Percentiles rank a stretch among this genome's conserved stretches.
phyloP scores from a whole-genome alignment of 2,888 invertebrate genomes.

The Zeuzera pyrina region DNA sequence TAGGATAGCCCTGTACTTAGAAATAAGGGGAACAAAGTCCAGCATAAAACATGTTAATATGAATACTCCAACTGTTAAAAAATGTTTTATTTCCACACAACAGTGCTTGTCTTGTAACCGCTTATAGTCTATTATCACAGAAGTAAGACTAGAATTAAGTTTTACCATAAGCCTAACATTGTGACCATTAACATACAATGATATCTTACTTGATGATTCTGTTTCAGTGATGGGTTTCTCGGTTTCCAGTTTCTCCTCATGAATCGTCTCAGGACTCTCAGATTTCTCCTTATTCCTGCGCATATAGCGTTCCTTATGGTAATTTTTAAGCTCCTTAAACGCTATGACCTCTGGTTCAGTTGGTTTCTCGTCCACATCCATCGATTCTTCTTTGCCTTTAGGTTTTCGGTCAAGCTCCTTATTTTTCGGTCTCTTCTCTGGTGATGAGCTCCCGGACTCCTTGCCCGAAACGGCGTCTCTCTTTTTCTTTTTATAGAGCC shows the following conservation, averaged over 20 bases:
- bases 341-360: constrained; percentile 33
- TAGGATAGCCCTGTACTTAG: no score
- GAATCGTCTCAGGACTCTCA: constrained; percentile 65
- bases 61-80: constrained; percentile 60
- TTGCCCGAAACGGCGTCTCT: constrained; percentile 15
- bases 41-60: constrained; percentile 45
- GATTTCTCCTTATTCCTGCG: constrained; percentile 76
- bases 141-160: neutral
- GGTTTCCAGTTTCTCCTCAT: constrained; percentile 16
- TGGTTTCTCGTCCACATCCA: constrained; percentile 19
- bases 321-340: constrained; percentile 73
- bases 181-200: constrained; percentile 34
- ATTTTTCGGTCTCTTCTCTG: constrained; percentile 29
- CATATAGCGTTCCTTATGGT: constrained; percentile 76
- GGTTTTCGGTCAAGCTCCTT: constrained; percentile 18
- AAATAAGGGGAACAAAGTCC: constrained; percentile 45
- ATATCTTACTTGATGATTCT: constrained; percentile 66
- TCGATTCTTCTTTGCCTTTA: constrained; percentile 20
- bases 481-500: constrained; percentile 23
- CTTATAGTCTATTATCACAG: constrained; percentile 9
- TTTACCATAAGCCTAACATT: constrained; percentile 18
- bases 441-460: constrained; percentile 26
- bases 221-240: constrained; percentile 22
- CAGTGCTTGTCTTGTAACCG: constrained; percentile 34
- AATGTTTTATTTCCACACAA: constrained; percentile 62